phyloP scores from a whole-genome alignment of 2,888 invertebrate species.

The Macrosiphum euphorbiae region DNA sequence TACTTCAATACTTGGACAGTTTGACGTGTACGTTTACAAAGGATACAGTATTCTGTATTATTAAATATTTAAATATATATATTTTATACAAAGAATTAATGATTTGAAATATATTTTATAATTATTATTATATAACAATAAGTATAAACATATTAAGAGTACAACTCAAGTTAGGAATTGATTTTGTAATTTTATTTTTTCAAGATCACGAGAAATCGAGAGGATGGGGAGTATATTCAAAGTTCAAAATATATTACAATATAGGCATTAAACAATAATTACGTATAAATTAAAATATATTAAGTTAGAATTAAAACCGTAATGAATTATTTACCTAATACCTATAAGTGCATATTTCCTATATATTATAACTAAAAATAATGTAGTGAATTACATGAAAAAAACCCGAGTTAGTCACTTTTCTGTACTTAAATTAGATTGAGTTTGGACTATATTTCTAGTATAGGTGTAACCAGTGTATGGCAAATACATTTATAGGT shows the following conservation, averaged over 20 bases:
- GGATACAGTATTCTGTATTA: not conserved
- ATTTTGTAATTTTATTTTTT: not conserved
- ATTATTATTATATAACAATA: not conserved
- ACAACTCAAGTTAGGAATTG: not conserved
- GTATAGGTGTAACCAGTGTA: not conserved
- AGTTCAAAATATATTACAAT: not conserved
- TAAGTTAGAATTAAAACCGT: no score
- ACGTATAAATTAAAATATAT: no score
- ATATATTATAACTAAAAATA: no score
- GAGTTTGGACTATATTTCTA: no score
- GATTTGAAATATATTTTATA: not conserved
- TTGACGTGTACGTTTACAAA: not conserved
- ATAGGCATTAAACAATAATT: no score
- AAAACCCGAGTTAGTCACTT: no score
- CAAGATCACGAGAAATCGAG: not conserved
- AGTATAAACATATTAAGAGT: not conserved
- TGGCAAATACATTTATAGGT: not conserved
- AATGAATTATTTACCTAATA: no score
- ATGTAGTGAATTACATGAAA: no score
- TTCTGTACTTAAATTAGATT: no score
- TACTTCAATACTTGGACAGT: not conserved
- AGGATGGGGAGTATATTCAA: not conserved
- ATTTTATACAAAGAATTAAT: not conserved
- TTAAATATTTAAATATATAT: no score
- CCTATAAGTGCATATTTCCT: no score